Percentiles rank a stretch among this genome's conserved stretches.
Evolutionary conservation across 92 coral and sea anemone species (phyloP).

Genomic region (Nematostella vectensis): DNA sequence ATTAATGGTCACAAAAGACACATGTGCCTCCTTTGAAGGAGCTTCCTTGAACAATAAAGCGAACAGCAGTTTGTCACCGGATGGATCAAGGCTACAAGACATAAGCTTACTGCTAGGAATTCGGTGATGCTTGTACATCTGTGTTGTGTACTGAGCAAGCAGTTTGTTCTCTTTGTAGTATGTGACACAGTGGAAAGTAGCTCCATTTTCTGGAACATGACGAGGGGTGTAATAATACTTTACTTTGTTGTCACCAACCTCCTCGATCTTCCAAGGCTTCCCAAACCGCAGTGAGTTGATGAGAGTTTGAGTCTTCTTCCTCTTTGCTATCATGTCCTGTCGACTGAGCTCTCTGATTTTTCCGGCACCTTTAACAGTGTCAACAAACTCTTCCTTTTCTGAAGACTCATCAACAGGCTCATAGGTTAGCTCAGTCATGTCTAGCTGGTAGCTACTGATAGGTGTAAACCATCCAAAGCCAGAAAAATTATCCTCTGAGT

Average conservation of each 20-base stretch:
- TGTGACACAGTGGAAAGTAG: constrained; percentile 52
- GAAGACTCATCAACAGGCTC: constrained; percentile 45
- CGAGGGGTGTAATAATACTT: constrained; percentile 50
- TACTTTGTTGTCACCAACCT: constrained; percentile 25
- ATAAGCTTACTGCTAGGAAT: constrained; percentile 43
- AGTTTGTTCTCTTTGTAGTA: constrained; percentile 27
- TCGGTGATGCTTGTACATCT: constrained; percentile 38
- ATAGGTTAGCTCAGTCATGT: constrained; percentile 57
- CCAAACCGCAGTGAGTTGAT: constrained; percentile 61
- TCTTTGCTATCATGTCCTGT: constrained; percentile 56
- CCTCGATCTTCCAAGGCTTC: constrained; percentile 59
- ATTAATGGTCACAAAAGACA: constrained; percentile 36
- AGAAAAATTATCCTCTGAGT: constrained; percentile 44
- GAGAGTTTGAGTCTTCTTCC: constrained; percentile 44
- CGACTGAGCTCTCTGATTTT: constrained; percentile 28
- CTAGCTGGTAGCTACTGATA: constrained; percentile 41
- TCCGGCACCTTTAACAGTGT: constrained; percentile 54
- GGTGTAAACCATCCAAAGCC: constrained; percentile 87
- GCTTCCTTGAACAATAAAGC: constrained; percentile 48
- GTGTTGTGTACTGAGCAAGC: constrained; percentile 54
- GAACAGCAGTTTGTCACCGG: constrained; percentile 55
- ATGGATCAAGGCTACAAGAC: constrained; percentile 39
- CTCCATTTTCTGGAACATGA: constrained; percentile 66
- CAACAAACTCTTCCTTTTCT: constrained; percentile 54
- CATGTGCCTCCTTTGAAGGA: constrained; percentile 48